phyloP scores from a whole-genome alignment of 2,888 invertebrate species.

The Alloscopus bannaensis region DNA sequence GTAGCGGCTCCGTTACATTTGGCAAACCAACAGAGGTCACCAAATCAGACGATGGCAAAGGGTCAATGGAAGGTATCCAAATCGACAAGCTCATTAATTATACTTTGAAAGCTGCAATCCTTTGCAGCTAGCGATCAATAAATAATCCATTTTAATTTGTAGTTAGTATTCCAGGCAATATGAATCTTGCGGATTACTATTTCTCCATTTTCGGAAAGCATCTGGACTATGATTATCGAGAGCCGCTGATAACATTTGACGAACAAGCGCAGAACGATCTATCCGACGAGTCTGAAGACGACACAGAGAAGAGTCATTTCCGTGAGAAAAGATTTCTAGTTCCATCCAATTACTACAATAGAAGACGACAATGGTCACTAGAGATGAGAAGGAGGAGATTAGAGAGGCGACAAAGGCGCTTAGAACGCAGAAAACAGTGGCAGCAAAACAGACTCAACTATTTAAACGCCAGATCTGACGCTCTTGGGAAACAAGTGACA shows the following conservation, averaged over 20 bases:
- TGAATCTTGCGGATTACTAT: conserved; percentile 54
- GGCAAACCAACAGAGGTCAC: conserved; percentile 13
- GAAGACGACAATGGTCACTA: conserved; percentile 25
- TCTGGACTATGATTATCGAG: conserved; percentile 50
- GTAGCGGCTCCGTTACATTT: not conserved
- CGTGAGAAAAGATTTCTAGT: conserved; percentile 33
- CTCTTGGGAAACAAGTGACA: conserved; percentile 28
- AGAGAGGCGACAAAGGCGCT: conserved; percentile 36
- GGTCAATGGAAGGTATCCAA: conserved; percentile 29
- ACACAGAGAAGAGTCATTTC: not conserved
- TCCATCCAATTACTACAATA: conserved; percentile 13
- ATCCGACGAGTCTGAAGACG: conserved; percentile 38
- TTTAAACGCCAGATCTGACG: conserved; percentile 29
- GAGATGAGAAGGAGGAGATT: conserved; percentile 14
- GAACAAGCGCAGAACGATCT: conserved; percentile 40
- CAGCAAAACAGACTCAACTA: conserved; percentile 44
- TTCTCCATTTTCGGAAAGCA: conserved; percentile 57
- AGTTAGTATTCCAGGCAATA: conserved; percentile 36
- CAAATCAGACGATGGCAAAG: not conserved
- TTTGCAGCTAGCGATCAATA: too few species aligned
- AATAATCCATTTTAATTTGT: not conserved
- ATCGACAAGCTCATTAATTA: too few species aligned
- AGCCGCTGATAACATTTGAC: conserved; percentile 47
- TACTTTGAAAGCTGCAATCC: not conserved
- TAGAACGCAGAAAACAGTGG: conserved; percentile 34